Percentiles rank a stretch among this genome's conserved stretches.
Evolutionary conservation across 37 sponge, comb jelly and placozoan genomes (phyloP).

Genomic region (Axinella damicornis): DNA sequence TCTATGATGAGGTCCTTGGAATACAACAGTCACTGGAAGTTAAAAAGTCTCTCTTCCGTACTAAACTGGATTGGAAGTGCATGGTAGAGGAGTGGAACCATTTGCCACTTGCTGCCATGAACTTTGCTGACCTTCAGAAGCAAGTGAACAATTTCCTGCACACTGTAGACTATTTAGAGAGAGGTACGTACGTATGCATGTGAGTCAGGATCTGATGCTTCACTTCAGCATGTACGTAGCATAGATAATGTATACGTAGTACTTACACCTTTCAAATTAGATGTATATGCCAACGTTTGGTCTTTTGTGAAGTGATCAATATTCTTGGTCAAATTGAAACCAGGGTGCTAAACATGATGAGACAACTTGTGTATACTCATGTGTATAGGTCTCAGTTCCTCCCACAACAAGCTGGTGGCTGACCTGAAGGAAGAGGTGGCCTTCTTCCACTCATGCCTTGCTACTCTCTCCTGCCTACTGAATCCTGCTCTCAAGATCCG

Average conservation of each 20-base stretch:
- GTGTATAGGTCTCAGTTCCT: constrained; percentile 32
- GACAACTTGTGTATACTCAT: too few relatives aligned
- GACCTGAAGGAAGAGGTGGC: constrained; percentile 32
- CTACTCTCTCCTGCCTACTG: constrained; percentile 52
- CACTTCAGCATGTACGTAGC: too few relatives aligned
- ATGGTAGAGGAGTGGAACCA: constrained; percentile 26
- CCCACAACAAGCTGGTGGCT: constrained; percentile 43
- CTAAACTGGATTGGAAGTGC: constrained; percentile 42
- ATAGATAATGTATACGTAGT: too few relatives aligned
- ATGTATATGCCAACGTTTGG: too few relatives aligned
- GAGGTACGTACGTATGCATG: constrained; percentile 31
- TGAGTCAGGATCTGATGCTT: constrained; percentile 7
- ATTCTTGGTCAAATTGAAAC: too few relatives aligned
- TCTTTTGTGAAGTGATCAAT: too few relatives aligned
- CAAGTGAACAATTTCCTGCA: constrained; percentile 49
- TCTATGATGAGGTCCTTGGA: constrained; percentile 23
- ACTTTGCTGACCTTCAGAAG: constrained; percentile 48
- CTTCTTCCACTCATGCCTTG: constrained; percentile 41
- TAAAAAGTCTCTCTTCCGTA: constrained; percentile 42
- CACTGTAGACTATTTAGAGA: constrained; percentile 54
- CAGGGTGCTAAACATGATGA: too few relatives aligned
- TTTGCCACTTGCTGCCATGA: constrained; percentile 25
- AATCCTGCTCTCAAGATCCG: constrained; percentile 62
- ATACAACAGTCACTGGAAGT: constrained; percentile 21
- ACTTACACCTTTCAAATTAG: too few relatives aligned